Base-by-base conservation (phyloP, 2,797 vertebrate species). In the Euthynnus affinis region DNA sequence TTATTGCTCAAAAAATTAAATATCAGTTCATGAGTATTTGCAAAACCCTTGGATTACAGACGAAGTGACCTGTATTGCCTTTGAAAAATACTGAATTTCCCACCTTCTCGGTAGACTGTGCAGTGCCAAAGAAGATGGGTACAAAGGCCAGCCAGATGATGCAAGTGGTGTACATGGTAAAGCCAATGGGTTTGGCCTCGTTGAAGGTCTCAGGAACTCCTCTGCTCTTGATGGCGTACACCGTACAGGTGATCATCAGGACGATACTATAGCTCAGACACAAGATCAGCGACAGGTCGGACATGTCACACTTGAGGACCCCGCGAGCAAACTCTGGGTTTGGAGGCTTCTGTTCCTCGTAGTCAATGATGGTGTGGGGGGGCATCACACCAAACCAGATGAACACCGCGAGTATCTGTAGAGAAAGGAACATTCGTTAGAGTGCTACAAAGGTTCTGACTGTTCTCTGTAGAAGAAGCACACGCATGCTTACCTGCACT, bases 161-260 rank as follows among this genome's bases (percentile, higher is more conserved):
- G 89, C 97, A 98, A 82, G 97, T 98, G 25, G 97, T 98, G 92
- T 98, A 98, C 97, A 98, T 98, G 91, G 97, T 97, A 94, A 99
- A 97, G 92, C 97, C 98, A 0, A 98, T 98, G 85, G 98, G 98
- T 90, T 99, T 99, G 89, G 98, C 98, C 95, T 99, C 98, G 0
- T 99, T 99, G 96, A 99, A 99, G 89, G 96, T 99, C 95, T 99
- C 98, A 0, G 98, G 98, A 78, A 99, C 98, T 2, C 98, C 96
- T 0, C 98, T 95, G 66, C 98, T 98, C 94, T 99, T 99, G 93
- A 99, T 97, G 85, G 98, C 98, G 0, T 99, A 99, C 73, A 99
- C 96, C 0, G 98, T 99, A 90, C 98, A 99, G 9, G 98, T 99
- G 92, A 99, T 97, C 97, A 99, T 99, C 88, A 99, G 96, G 8